These are phyloP conservation scores for Papilio machaon DNA, from an alignment of 1,140 invertebrate genomes.

Conservation along the genomic window DNA sequence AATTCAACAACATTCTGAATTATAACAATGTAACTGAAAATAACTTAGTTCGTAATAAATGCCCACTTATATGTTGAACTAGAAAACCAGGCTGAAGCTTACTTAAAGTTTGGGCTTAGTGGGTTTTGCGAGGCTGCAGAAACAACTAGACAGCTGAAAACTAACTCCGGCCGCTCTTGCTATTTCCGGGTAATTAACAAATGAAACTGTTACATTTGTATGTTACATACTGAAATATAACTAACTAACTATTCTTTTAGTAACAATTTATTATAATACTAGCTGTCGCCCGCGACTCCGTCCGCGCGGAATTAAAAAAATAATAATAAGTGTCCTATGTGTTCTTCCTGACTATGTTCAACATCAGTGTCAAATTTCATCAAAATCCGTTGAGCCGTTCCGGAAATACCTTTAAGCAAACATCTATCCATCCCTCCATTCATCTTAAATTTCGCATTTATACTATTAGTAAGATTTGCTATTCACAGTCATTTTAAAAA, in stretches of 20 bases:
- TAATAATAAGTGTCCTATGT: no score
- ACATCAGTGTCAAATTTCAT: no score
- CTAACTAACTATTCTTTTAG: neutral
- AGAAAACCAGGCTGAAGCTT: constrained; percentile 10
- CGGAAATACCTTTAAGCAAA: no score
- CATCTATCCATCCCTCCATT: no score
- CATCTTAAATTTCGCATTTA: no score
- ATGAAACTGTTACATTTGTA: constrained; percentile 13
- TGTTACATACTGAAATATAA: neutral
- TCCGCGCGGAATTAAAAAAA: no score
- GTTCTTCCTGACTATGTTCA: no score
- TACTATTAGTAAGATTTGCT: no score
- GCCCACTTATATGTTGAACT: constrained; percentile 15
- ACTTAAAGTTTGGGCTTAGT: constrained; percentile 11
- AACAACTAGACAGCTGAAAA: constrained; percentile 20
- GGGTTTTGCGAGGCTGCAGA: constrained; percentile 15
- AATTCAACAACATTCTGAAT: neutral
- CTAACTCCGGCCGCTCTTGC: constrained; percentile 9
- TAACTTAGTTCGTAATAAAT: constrained; percentile 1
- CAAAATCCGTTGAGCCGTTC: no score
- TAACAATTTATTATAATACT: neutral
- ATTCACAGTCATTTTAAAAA: no score
- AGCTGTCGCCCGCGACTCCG: no score
- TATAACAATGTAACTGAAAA: neutral
- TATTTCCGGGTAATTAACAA: constrained; percentile 23